Evolutionary conservation across 2,797 vertebrate species (phyloP).

Genomic region (Xenops minutus): DNA sequence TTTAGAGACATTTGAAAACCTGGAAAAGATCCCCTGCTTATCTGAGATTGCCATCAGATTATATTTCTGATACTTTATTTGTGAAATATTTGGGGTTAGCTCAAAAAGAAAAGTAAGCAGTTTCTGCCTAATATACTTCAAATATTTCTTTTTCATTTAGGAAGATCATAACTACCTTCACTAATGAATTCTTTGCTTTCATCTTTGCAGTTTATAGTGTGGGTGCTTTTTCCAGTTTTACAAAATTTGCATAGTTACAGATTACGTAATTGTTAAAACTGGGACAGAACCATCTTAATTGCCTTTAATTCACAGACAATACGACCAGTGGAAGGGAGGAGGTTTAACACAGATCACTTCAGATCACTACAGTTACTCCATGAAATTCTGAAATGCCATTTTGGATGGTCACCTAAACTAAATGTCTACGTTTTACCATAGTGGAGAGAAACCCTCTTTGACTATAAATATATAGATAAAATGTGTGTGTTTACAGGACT

Average conservation of each 20-base stretch:
- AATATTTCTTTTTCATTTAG: background rate
- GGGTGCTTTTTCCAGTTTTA: background rate
- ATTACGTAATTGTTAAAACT: background rate
- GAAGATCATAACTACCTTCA: background rate
- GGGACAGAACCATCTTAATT: background rate
- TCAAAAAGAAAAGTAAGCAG: background rate
- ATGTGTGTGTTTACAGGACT: background rate
- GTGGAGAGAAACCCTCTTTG: background rate
- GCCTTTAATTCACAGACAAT: background rate
- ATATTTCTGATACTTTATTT: accelerated
- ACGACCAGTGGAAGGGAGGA: background rate
- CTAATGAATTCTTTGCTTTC: background rate
- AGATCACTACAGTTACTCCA: background rate
- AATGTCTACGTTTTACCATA: accelerated
- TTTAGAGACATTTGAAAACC: background rate
- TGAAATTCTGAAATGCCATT: accelerated
- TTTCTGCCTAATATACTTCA: background rate
- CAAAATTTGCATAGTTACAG: background rate
- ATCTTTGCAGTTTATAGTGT: background rate
- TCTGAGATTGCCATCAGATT: background rate
- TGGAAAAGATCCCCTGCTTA: background rate
- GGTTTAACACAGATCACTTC: background rate
- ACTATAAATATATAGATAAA: too few relatives aligned
- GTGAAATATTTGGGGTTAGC: background rate
- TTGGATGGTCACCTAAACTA: background rate